These are phyloP conservation scores for Stichopus horrens DNA, from an alignment of 53 echinoderm and acorn worm genomes.

Conservation along the genomic window DNA sequence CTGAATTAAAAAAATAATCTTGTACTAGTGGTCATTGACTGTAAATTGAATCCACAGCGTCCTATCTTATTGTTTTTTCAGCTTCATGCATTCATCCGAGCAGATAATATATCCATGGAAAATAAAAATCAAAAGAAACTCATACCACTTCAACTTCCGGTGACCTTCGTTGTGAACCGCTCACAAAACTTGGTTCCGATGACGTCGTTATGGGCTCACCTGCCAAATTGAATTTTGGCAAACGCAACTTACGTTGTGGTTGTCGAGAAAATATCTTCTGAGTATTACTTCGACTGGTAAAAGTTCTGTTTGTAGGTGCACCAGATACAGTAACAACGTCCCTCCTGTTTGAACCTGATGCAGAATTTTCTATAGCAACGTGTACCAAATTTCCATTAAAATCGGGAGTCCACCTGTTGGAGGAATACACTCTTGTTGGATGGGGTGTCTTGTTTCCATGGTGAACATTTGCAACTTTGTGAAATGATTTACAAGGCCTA, in stretches of 20 bases:
- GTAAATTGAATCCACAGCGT: too few relatives aligned
- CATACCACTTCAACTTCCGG: constrained; percentile 33
- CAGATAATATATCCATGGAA: background rate
- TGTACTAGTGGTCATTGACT: too few relatives aligned
- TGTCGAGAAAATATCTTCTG: background rate
- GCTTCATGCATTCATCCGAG: too few relatives aligned
- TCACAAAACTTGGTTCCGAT: constrained; percentile 61
- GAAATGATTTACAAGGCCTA: background rate
- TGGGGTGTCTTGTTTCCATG: background rate
- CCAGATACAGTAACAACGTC: background rate
- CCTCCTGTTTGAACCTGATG: background rate
- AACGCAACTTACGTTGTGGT: background rate
- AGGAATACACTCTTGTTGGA: background rate
- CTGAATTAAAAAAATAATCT: too few relatives aligned
- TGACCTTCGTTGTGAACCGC: constrained; percentile 37
- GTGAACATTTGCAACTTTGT: background rate
- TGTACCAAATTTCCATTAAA: constrained; percentile 22
- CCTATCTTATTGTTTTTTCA: too few relatives aligned
- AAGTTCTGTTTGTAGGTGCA: background rate
- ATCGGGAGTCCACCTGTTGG: constrained; percentile 23
- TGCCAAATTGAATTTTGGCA: constrained; percentile 69
- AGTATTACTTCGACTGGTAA: background rate
- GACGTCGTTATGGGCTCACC: constrained; percentile 65
- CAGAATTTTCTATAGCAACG: constrained; percentile 10
- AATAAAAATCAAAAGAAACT: background rate